phyloP scores from a whole-genome alignment of 37 sponge, comb jelly and placozoan species.

The Geodia barretti region DNA sequence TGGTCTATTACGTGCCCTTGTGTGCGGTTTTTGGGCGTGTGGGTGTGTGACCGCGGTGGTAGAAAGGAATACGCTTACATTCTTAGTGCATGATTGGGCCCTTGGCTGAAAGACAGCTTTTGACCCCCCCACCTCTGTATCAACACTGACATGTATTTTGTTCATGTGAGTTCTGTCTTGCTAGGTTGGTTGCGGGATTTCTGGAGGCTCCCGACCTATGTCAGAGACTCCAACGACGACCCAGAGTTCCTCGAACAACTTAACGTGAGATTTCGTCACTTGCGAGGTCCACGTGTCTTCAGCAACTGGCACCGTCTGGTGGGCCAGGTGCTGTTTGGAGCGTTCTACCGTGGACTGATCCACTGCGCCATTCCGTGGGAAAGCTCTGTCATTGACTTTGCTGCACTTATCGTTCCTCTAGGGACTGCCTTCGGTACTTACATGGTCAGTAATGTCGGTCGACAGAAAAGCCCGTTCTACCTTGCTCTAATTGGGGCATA shows the following conservation, averaged over 20 bases:
- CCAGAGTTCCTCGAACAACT: constrained; percentile 5
- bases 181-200: constrained; percentile 73
- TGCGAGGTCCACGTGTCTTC: constrained; percentile 17
- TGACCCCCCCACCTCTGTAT: no score
- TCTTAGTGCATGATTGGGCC: no score
- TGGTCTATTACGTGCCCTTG: no score
- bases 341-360: constrained; percentile 51
- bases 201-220: constrained; percentile 70
- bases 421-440: constrained; percentile 79
- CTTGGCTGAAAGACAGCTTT: no score
- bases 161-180: no score
- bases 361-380: constrained; percentile 52
- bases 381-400: neutral
- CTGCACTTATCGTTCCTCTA: constrained; percentile 55
- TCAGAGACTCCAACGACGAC: constrained; percentile 72
- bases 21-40: no score
- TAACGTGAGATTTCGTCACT: neutral
- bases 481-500: constrained; percentile 58
- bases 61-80: no score
- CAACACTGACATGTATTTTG: no score
- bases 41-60: no score
- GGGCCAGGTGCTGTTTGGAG: constrained; percentile 55
- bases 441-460: constrained; percentile 78
- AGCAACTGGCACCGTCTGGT: constrained; percentile 44
- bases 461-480: constrained; percentile 18